Percentiles rank a stretch among this genome's conserved stretches.
Evolutionary conservation across 64 coral and sea anemone genomes (phyloP).

Genomic region (Porites australiensis): DNA sequence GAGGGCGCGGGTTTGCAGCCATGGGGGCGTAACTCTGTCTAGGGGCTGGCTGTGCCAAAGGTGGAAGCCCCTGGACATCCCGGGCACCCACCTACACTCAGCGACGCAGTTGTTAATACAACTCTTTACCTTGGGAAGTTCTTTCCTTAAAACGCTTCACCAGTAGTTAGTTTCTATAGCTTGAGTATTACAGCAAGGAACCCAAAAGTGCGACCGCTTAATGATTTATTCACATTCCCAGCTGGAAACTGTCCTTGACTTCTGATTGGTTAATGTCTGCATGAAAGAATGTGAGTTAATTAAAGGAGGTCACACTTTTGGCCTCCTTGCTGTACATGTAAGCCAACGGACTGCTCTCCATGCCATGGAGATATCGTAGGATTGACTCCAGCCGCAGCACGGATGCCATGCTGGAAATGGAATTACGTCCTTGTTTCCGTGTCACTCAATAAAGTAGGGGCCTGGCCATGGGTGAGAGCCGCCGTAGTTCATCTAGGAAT

Average conservation of each 20-base stretch:
- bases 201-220: background rate
- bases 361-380: conserved; percentile 20
- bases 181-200: background rate
- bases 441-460: background rate
- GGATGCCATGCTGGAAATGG: conserved; percentile 46
- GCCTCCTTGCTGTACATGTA: background rate
- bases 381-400: conserved; percentile 2
- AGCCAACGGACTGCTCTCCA: conserved; percentile 40
- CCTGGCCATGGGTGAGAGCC: conserved; percentile 10
- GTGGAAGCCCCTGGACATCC: too few relatives aligned
- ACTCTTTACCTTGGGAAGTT: background rate
- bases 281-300: too few relatives aligned
- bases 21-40: too few relatives aligned
- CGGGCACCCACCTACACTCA: too few relatives aligned
- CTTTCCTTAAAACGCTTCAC: background rate
- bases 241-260: too few relatives aligned
- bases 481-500: background rate
- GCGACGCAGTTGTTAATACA: too few relatives aligned
- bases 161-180: background rate
- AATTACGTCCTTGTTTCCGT: background rate
- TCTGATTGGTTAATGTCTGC: too few relatives aligned
- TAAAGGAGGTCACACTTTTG: too few relatives aligned
- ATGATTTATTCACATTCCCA: background rate
- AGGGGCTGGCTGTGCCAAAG: too few relatives aligned
- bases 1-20: too few relatives aligned